Base-by-base conservation (phyloP, 2,888 invertebrate genomes). In the Platypus cylindrus region DNA sequence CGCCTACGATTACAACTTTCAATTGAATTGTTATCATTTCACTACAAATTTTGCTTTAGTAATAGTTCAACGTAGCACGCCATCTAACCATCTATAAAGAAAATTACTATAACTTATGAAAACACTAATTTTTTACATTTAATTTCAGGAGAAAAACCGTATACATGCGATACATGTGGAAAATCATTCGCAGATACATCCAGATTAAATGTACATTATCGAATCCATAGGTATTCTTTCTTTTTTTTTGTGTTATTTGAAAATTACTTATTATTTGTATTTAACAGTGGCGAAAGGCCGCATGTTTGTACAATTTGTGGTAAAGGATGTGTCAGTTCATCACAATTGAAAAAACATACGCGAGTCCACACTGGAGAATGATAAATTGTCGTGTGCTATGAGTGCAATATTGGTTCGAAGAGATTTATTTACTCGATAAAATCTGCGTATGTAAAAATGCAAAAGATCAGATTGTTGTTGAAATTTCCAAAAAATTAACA, bases 141-240 rank as follows among this genome's bases (percentile, higher is more conserved):
- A n/a, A 38, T 50, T 51, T 38, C 43, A 55, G 60, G 61, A 17
- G 63, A 63, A 45, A 54, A 56, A 17, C 62, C 62, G 3, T 64
- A 62, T 37, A 46, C 54, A 2, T 64, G 63, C 37, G 58, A 57
- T 36, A 47, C 56, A 2, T 67, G 67, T 43, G 63, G 63, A 3
- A 67, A 67, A 48, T 56, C 63, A 2, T 67, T 68, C 43, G 64
- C 64, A 17, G 66, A 67, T 39, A 63, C 63, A 3, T 65, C 67
- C 1, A 58, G 67, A 17, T 47, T 68, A 2, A 66, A 63, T 17
- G 65, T 67, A 3, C 67, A 68, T 43, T 55, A 56, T 32, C 58
- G 66, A 28, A 60, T 60, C 2, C 67, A 68, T 45, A 41, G 40
- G 40, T 40, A 25, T 14, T 34, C 27, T 23, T n/a, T n/a, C n/a